Evolutionary conservation across 2,797 vertebrate species (phyloP).

Genomic region (Petrocephalus sullivani): DNA sequence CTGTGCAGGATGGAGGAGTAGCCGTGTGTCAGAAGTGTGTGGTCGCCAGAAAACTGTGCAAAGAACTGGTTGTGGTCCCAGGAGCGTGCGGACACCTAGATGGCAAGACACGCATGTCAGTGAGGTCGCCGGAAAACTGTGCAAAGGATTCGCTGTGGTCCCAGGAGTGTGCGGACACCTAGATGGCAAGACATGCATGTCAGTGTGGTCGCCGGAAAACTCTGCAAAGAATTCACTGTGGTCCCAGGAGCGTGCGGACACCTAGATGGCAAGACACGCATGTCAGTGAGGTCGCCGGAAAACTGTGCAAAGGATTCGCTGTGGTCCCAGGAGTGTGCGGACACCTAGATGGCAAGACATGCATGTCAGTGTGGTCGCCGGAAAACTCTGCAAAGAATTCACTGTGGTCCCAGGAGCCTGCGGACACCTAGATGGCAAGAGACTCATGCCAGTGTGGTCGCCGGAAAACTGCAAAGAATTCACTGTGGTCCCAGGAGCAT

Average conservation of each 20-base stretch:
- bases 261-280: constrained; percentile 53
- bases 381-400: constrained; percentile 94
- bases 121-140: constrained; percentile 95
- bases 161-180: constrained; percentile 96
- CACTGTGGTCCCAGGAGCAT: constrained; percentile 97
- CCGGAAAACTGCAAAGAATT: constrained; percentile 97
- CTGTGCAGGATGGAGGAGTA: constrained; percentile 79
- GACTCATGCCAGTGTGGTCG: constrained; percentile 80
- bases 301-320: constrained; percentile 98
- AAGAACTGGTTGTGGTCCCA: constrained; percentile 99
- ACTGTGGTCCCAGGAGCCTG: constrained; percentile 97
- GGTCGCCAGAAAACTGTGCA: constrained; percentile 95
- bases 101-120: constrained; percentile 29
- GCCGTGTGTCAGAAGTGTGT: constrained; percentile 81
- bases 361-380: constrained; percentile 76
- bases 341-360: constrained; percentile 66
- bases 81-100: constrained; percentile 87
- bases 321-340: constrained; percentile 95
- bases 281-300: constrained; percentile 83
- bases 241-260: constrained; percentile 95
- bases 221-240: constrained; percentile 98
- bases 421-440: constrained; percentile 72
- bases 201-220: constrained; percentile 92
- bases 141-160: constrained; percentile 99
- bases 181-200: background rate